A percentile compares a stretch with the other conserved stretches of the same genome.
phyloP scores from a whole-genome alignment of 1,140 invertebrate species.

The Atopsyche davidsoni region DNA sequence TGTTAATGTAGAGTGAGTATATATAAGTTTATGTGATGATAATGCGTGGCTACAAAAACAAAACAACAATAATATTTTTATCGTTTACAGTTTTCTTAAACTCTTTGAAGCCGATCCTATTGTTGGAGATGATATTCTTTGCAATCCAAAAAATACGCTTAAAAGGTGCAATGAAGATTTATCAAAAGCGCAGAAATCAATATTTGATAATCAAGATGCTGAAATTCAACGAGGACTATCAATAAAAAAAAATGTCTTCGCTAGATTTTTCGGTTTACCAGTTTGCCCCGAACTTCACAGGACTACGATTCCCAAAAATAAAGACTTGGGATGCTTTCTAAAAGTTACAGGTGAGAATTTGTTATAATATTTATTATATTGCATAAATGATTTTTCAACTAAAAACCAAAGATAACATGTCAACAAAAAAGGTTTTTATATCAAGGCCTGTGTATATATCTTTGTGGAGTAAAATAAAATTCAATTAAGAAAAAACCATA shows the following conservation, averaged over 20 bases:
- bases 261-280: conserved; percentile 54
- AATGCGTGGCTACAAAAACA: conserved; percentile 1
- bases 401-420: too few species aligned
- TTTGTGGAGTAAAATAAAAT: too few species aligned
- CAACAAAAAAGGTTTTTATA: too few species aligned
- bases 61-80: conserved; percentile 1
- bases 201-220: conserved; percentile 45
- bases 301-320: conserved; percentile 57
- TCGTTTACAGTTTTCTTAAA: conserved; percentile 41
- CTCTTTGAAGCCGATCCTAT: conserved; percentile 45
- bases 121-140: conserved; percentile 42
- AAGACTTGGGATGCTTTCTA: conserved; percentile 62
- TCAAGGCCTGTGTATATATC: too few species aligned
- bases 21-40: conserved; percentile 9
- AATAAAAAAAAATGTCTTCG: conserved; percentile 63
- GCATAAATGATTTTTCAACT: too few species aligned
- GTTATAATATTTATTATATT: too few species aligned
- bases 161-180: conserved; percentile 58
- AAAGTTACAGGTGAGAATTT: conserved; percentile 52
- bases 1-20: conserved; percentile 44
- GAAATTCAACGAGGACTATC: conserved; percentile 33
- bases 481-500: too few species aligned
- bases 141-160: conserved; percentile 39
- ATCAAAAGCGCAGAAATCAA: conserved; percentile 51
- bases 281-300: conserved; percentile 53